phyloP scores from a whole-genome alignment of 1,140 invertebrate species.

The Drosophila insularis region DNA sequence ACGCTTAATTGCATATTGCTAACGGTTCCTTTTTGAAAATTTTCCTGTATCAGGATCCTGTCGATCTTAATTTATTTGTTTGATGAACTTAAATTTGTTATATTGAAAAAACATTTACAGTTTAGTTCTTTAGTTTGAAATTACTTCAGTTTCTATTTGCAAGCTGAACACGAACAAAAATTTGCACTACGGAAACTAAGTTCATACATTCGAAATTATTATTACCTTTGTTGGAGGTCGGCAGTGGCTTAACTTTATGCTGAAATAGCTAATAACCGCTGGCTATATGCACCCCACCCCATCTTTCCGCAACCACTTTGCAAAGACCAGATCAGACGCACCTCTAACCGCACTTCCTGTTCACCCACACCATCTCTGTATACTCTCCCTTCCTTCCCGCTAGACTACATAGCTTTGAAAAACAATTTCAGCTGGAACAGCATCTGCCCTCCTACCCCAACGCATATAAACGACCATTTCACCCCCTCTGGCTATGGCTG shows the following conservation, averaged over 20 bases:
- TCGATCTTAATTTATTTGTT: too few relatives aligned
- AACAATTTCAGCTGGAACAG: constrained; percentile 54
- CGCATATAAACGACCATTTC: constrained; percentile 56
- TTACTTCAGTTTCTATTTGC: too few relatives aligned
- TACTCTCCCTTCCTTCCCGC: background rate
- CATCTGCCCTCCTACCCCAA: constrained; percentile 22
- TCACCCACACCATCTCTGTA: background rate
- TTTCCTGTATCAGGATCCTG: too few relatives aligned
- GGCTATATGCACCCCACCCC: constrained; percentile 37
- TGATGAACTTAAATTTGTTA: too few relatives aligned
- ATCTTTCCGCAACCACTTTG: background rate
- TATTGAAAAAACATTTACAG: too few relatives aligned
- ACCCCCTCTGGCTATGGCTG: constrained; percentile 26
- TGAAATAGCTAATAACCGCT: constrained; percentile 56
- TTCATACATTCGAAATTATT: constrained; percentile 20
- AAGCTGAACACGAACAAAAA: background rate
- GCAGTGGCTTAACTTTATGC: constrained; percentile 1
- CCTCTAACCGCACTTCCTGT: constrained; percentile 10
- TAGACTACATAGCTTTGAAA: constrained; percentile 21
- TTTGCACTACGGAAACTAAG: background rate
- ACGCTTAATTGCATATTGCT: too few relatives aligned
- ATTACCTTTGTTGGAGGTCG: constrained; percentile 38
- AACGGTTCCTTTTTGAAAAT: too few relatives aligned
- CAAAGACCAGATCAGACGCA: constrained; percentile 16
- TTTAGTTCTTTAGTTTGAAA: too few relatives aligned